Base-by-base conservation (phyloP, 2,888 invertebrate genomes). In the Helobdella robusta region DNA sequence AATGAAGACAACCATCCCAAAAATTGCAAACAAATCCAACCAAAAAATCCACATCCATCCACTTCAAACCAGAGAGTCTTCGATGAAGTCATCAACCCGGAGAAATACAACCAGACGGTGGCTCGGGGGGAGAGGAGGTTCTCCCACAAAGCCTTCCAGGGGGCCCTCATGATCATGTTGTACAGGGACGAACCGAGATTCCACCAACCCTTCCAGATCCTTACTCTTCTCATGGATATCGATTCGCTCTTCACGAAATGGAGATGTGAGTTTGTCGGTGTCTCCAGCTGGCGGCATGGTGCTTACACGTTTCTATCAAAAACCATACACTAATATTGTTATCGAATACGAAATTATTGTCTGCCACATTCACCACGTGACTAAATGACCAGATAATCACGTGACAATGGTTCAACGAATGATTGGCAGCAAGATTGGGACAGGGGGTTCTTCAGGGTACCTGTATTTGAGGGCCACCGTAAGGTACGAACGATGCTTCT, bases 161-260 rank as follows among this genome's bases (percentile, higher is more conserved):
- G 97, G 3, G 97, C 97, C 32, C 88, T 98, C 76, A 91, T 98
- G 89, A 94, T 98, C 66, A 94, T 89, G 0, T 88, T 95, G 78
- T 97, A 97, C 81, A 83, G 95, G 56, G 94, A 97, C 76, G 93
- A 95, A 81, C 94, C 95, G 0, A 48, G 62, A 58, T 98, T 98
- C 82, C 93, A 93, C 73, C 94, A 95, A 79, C 97, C 97, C 0
- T 94, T 94, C 82, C 95, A 95, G 80, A 85, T 98, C 69, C 83
- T 98, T 18, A 89, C 88, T 0, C 84, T 92, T 18, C 85, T 98
- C 32, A 95, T 95, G 90, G 97, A 98, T 76, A 93, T 98, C 63
- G 98, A 98, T 82, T 91, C 94, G 0, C 84, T 94, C 66, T 90
- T 98, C 75, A 97, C 94, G 48, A 98, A 98, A 81, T 98, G 98